Base-by-base conservation (phyloP, 2,113 vertebrate species). In the Ceuthmochares aereus region DNA sequence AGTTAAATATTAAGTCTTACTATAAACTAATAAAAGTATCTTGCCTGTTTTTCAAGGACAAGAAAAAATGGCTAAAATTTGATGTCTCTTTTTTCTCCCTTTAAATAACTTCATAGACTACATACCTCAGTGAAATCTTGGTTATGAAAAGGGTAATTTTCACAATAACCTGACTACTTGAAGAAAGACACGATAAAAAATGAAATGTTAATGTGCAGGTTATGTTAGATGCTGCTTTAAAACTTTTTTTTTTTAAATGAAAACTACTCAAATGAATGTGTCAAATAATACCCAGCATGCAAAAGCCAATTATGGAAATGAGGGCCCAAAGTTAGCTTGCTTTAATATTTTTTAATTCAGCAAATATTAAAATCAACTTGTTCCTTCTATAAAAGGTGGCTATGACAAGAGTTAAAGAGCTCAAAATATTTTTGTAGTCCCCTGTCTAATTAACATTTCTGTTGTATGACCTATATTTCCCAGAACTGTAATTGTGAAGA, bases 281-380 rank as follows among this genome's bases (percentile, higher is more conserved):
- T 82, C 91, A 95, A 63, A 96, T 78, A 94, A 94, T 90, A 88
- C 51, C 92, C 56, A 92, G 52, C 72, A 89, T 78, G 58, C 74
- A 96, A 94, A 66, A 97, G 52, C 63, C 92, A 97, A 76, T 97
- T 97, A 96, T 92, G 88, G 83, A 97, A 97, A 96, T 96, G 80
- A 96, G 74, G 49, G 74, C 68, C 84, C 63, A 97, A 97, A 89
- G 83, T 97, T 97, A 97, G 56, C 62, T 68, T 85, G 42, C 87
- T 92, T 90, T 63, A 97, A 95, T 97, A 93, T 88, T 96, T 97
- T 97, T 96, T 96, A 97, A 96, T 96, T 97, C 85, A 89, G 94
- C 63, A 97, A 97, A 95, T 95, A 97, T 78, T 95, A 95, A 96
- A 96, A 97, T 90, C 78, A 97, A 85, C 90, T 89, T 94, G 34